These are phyloP conservation scores for Okamejei kenojei DNA, from an alignment of 2,797 vertebrate species.

Conservation along the genomic window DNA sequence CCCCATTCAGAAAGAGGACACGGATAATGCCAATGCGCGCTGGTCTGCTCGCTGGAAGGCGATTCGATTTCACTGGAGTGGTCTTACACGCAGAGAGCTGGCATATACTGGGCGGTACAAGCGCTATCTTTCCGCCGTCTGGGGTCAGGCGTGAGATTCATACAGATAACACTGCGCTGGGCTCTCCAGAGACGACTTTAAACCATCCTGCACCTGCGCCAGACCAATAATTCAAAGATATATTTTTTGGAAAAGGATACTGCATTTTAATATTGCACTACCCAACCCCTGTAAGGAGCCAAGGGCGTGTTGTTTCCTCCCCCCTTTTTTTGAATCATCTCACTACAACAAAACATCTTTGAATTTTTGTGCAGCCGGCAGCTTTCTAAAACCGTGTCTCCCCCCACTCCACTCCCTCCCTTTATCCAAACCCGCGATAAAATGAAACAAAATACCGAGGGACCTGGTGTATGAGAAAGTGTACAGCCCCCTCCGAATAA, in stretches of 20 bases:
- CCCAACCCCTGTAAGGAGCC: neutral
- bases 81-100: neutral
- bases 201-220: neutral
- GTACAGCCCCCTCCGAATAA: neutral
- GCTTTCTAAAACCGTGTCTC: neutral
- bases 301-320: neutral
- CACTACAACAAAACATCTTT: too few species aligned
- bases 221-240: too few species aligned
- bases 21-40: neutral
- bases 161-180: neutral
- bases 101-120: neutral
- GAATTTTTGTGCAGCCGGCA: too few species aligned
- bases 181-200: neutral
- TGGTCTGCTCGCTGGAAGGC: neutral
- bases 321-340: neutral
- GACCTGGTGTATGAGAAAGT: neutral
- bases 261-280: too few species aligned
- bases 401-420: too few species aligned
- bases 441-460: neutral
- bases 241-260: too few species aligned
- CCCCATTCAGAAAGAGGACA: neutral
- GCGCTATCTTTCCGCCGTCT: neutral
- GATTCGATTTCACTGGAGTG: neutral
- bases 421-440: neutral
- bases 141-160: neutral